Evolutionary conservation across 2,797 vertebrate genomes (phyloP), one percentile per base, ranked within the genome.

Genomic region (Gymnocypris eckloni): DNA sequence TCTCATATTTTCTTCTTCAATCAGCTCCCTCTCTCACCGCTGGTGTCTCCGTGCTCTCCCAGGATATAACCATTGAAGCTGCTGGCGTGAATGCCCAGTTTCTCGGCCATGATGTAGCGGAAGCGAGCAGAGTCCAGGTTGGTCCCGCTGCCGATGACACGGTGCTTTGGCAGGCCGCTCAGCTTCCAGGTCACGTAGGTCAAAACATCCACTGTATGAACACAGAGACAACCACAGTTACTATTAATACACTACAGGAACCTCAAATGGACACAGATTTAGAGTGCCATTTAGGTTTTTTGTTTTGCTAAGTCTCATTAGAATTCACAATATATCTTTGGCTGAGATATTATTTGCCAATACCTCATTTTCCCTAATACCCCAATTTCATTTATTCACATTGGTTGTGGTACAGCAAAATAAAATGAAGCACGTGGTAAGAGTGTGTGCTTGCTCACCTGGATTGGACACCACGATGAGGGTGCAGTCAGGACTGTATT

Each of bases 121-220:
- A 99, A 99, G 43, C 98, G 96, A 67, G 98, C 98, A 0, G 98
- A 97, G 90, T 99, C 98, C 88, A 99, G 95, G 93, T 99, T 99
- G 93, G 97, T 98, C 16, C 98, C 98, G 0, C 98, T 99, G 90
- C 98, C 98, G 8, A 99, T 98, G 89, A 99, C 96, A 0, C 97
- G 97, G 92, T 98, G 94, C 86, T 98, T 98, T 64, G 98, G 98
- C 85, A 99, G 92, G 6, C 98, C 97, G 15, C 98, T 99, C 84
- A 99, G 94, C 89, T 99, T 99, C 98, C 98, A 99, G 67, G 98
- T 98, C 59, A 99, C 96, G 0, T 99, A 99, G 12, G 97, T 99
- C 90, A 99, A 91, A 90, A 99, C 96, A 64, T 99, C 98, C 90
- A 99, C 98, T 99, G 89, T 12, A 90, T 18, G 20, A 56, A 83